A percentile compares a stretch with the other conserved stretches of the same genome.
These are phyloP conservation scores for Macrotis lagotis DNA, from an alignment of 2,113 vertebrate genomes.

Conservation along the genomic window DNA sequence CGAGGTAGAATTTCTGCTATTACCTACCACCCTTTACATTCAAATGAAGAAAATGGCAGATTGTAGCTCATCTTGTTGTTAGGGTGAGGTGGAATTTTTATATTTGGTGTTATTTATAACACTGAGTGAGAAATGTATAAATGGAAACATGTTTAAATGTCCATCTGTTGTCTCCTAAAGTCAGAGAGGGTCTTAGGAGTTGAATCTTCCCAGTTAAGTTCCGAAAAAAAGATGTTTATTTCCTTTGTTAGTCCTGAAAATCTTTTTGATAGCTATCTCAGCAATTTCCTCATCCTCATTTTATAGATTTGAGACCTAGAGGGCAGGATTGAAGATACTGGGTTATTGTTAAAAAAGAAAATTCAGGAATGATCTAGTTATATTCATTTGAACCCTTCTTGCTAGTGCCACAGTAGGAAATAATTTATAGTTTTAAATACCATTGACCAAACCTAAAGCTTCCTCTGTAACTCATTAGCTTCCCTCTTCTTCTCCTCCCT, in stretches of 20 bases:
- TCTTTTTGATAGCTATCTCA: constrained; percentile 5
- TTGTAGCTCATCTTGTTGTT: constrained; percentile 80
- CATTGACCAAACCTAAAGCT: constrained; percentile 6
- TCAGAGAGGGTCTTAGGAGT: constrained; percentile 69
- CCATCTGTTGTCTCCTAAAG: constrained; percentile 74
- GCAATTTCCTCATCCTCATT: neutral
- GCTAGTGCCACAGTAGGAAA: neutral
- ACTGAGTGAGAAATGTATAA: constrained; percentile 78
- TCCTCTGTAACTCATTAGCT: neutral
- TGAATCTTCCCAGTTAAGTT: constrained; percentile 65
- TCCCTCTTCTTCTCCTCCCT: neutral
- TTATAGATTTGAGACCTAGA: constrained; percentile 40
- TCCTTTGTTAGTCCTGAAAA: constrained; percentile 36
- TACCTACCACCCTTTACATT: constrained; percentile 70
- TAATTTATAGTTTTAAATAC: neutral
- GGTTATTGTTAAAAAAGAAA: neutral
- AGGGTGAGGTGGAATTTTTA: constrained; percentile 78
- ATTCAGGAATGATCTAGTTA: neutral
- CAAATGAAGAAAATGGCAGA: constrained; percentile 77
- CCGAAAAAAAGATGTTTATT: constrained; percentile 47
- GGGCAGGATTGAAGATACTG: neutral
- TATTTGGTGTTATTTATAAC: constrained; percentile 76
- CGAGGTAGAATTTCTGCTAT: constrained; percentile 70
- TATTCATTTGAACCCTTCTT: neutral
- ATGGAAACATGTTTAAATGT: constrained; percentile 75